Percentiles rank a stretch among this genome's conserved stretches.
Conservation (phyloP, 1,140 invertebrate species). For the Hyposmocoma kahamanoa region DNA sequence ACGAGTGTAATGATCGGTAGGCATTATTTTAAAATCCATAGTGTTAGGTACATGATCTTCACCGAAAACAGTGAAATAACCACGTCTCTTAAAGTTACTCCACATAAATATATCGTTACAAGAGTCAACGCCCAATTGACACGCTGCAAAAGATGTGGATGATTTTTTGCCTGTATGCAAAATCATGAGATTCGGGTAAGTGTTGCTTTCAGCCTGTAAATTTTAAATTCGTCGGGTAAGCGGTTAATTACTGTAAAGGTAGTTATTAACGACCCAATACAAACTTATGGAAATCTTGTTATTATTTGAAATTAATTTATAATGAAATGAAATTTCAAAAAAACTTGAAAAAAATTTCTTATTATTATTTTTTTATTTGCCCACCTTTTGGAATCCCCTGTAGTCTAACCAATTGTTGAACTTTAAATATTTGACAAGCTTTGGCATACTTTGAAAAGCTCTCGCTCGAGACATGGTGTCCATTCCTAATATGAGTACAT, state of each 20-base stretch:
- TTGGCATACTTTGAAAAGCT: conserved; percentile 84
- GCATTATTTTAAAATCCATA: conserved; percentile 42
- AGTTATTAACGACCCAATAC: too few relatives aligned
- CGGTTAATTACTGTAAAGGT: too few relatives aligned
- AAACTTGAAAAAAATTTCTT: too few relatives aligned
- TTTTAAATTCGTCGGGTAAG: too few relatives aligned
- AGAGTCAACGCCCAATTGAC: conserved; percentile 34
- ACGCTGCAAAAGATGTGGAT: neutral
- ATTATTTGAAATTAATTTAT: too few relatives aligned
- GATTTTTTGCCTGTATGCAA: conserved; percentile 78
- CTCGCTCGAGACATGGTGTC: conserved; percentile 89
- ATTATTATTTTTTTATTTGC: too few relatives aligned
- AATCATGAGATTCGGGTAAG: conserved; percentile 86
- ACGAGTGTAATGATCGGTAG: conserved; percentile 81
- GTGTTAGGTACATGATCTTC: conserved; percentile 33
- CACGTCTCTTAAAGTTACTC: conserved; percentile 24
- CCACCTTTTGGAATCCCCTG: conserved; percentile 72
- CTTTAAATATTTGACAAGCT: conserved; percentile 79
- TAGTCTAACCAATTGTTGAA: conserved; percentile 73
- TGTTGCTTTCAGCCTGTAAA: conserved; percentile 78
- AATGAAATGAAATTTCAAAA: too few relatives aligned
- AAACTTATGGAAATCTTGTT: too few relatives aligned
- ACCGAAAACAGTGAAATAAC: conserved; percentile 30
- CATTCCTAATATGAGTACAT: conserved; percentile 84
- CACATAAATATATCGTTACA: conserved; percentile 22